Base-by-base conservation (phyloP, 2,797 vertebrate genomes). In the Phrynocephalus guinanensis region DNA sequence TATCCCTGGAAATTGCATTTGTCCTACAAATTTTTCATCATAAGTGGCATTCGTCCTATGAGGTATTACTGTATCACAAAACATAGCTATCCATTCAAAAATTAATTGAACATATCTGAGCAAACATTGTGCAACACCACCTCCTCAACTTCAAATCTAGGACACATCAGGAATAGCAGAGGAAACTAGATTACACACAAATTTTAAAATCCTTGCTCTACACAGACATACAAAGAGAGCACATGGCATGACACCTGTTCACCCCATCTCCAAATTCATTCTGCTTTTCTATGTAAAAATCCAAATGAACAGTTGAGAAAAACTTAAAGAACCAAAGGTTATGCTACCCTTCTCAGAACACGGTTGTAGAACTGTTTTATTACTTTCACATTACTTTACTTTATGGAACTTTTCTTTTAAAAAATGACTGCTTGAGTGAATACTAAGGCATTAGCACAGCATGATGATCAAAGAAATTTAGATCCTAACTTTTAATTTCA, bases 401-500 rank as follows among this genome's bases (percentile, higher is more conserved):
- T 66, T 52, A 0, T 67, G 22, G 7, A 3, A n/a, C 73, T 78
- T 63, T 82, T 67, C n/a, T 33, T 50, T 82, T 38, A 44, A n/a
- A 50, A 83, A 56, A 76, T 44, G 60, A 63, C 20, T 16, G 60
- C 60, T 24, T 56, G 48, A 68, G 8, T n/a, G 70, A 52, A 44
- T 52, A n/a, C 38, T 80, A 79, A 88, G n/a, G 72, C 56, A 85
- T 75, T 26, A 80, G n/a, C 70, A 66, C n/a, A 67, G 68, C 56
- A 79, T n/a, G 28, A 60, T 38, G 33, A 60, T 38, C 8, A 18
- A 84, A 80, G 16, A 87, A 91, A 87, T 92, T 91, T 84, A 92
- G 26, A 93, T 28, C 86, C 90, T 82, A 82, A 85, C 79, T 90
- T 93, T 92, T 91, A 91, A 90, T 93, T 91, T 93, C 81, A 86